These are phyloP conservation scores for Rhagologus leucostigma DNA, from an alignment of 2,113 vertebrate genomes.

Conservation along the genomic window DNA sequence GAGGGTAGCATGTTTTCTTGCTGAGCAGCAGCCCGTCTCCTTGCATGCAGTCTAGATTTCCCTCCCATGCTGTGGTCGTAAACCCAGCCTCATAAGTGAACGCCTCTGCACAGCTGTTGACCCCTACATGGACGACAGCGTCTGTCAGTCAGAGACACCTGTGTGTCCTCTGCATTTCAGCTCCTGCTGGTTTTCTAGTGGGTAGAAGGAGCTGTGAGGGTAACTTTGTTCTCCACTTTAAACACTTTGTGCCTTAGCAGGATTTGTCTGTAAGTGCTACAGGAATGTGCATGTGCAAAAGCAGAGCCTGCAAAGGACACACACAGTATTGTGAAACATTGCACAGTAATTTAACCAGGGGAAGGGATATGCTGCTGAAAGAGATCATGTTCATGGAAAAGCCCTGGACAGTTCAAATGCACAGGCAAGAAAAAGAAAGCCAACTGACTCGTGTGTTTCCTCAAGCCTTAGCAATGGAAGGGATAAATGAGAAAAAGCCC, in stretches of 20 bases:
- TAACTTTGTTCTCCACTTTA: not conserved
- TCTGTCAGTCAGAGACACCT: not conserved
- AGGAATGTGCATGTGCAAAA: not conserved
- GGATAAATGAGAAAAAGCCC: not conserved
- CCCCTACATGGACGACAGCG: rapidly evolving
- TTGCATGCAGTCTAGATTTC: rapidly evolving
- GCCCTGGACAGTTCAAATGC: not conserved
- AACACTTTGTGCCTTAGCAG: not conserved
- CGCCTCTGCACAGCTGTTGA: not conserved
- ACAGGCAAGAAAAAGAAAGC: not conserved
- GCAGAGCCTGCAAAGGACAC: not conserved
- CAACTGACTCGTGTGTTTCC: not conserved
- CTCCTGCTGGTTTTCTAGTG: not conserved
- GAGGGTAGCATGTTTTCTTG: not conserved
- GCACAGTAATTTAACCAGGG: not conserved
- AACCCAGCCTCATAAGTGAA: not conserved
- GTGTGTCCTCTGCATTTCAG: not conserved
- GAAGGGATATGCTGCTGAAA: not conserved
- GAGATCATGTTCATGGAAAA: not conserved
- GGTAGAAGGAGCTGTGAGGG: not conserved
- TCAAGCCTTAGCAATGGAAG: not conserved
- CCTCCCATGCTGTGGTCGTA: not conserved
- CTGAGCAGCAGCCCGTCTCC: not conserved
- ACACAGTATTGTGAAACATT: not conserved
- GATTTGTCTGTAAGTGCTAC: rapidly evolving